Evolutionary conservation across 2,113 vertebrate species (phyloP).

Genomic region (Scomber scombrus): DNA sequence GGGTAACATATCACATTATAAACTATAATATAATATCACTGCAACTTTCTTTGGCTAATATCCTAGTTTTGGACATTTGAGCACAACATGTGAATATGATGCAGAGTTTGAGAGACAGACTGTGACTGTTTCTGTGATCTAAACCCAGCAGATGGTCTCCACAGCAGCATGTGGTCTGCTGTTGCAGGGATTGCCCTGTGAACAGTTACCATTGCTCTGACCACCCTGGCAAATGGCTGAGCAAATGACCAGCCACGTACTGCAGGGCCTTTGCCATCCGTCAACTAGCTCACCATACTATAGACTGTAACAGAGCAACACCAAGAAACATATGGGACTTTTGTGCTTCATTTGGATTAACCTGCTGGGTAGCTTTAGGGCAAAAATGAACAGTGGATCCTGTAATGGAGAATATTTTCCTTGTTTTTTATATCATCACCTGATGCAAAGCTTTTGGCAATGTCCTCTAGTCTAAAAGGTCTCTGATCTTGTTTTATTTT

Average conservation of each 20-base stretch:
- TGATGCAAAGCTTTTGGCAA: too few relatives aligned
- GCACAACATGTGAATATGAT: slow-evolving; percentile 45
- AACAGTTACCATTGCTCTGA: slow-evolving; percentile 44
- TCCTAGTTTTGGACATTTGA: not conserved
- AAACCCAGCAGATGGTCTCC: slow-evolving; percentile 69
- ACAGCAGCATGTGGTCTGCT: slow-evolving; percentile 64
- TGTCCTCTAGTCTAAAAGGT: too few relatives aligned
- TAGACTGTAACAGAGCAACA: slow-evolving; percentile 5
- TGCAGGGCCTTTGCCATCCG: slow-evolving; percentile 1
- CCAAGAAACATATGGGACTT: slow-evolving; percentile 21
- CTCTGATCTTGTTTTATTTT: too few relatives aligned
- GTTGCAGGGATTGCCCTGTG: slow-evolving; percentile 46
- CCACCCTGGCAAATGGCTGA: slow-evolving; percentile 44
- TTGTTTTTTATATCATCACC: too few relatives aligned
- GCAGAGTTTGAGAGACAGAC: slow-evolving; percentile 53
- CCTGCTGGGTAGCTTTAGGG: too few relatives aligned
- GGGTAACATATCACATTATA: not conserved
- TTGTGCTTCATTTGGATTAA: not conserved
- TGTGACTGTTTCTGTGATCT: slow-evolving; percentile 43
- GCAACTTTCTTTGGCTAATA: not conserved
- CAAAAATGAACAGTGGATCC: too few relatives aligned
- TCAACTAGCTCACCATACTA: slow-evolving; percentile 26
- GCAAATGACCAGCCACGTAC: slow-evolving; percentile 18
- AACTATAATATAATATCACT: too few relatives aligned
- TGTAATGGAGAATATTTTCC: too few relatives aligned